Evolutionary conservation across 2,888 invertebrate species (phyloP), one percentile per base, ranked within the genome.

Genomic region (Hydrotaea diabolus): DNA sequence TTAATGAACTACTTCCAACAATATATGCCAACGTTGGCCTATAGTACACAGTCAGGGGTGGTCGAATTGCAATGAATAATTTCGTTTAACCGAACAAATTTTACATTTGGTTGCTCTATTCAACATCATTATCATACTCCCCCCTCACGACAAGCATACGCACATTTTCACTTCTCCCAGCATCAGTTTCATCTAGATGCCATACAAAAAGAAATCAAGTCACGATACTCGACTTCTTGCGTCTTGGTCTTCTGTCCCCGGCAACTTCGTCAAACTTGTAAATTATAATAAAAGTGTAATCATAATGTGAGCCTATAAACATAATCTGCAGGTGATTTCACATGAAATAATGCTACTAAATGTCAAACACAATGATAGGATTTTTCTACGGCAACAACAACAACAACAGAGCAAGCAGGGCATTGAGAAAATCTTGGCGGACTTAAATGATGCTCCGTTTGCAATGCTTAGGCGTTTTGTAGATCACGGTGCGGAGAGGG

Each of bases 211-310:
- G 36, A 69, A 31, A 53, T 21, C 72, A 66, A 66, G 81, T 72
- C 77, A 77, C 46, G 4, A 53, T n/a, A 19, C 15, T 64, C 13
- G 3, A n/a, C 46, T 55, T 13, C 39, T 36, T 59, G 1, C 8
- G 39, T 11, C 1, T 39, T 11, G 39, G 11, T n/a, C 36, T 31
- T 2, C 36, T 23, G 1, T 55, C 53, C 64, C 36, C 39, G 72
- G 46, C 43, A 31, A 64, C 80, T 80, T 82, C 43, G 69, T 71
- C 85, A 85, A 85, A 85, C 83, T 84, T 85, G 88, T 90, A 90
- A 90, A 90, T 90, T 90, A 90, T 87, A 89, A 90, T 90, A 90
- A 90, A 90, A 89, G 90, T 90, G 91, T 88, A 90, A 89, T 89
- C 90, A 88, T 90, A 90, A 90, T 90, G 89, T 88, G 90, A 88